Evolutionary conservation across 2,888 invertebrate species (phyloP).

Genomic region (Lasioglossum pauxillum): DNA sequence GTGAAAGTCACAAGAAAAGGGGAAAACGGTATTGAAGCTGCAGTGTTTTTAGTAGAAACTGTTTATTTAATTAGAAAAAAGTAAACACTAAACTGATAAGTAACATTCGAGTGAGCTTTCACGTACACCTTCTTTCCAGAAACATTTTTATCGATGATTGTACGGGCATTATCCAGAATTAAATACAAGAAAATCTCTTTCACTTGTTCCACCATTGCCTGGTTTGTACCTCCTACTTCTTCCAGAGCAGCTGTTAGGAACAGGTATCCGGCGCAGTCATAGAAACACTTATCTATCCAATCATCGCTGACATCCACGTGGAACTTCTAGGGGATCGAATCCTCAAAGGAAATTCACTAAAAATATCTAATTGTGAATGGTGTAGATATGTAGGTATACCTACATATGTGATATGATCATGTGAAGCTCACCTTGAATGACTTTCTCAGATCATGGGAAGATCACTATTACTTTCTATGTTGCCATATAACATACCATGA

Average conservation of each 20-base stretch:
- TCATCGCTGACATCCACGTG: not conserved
- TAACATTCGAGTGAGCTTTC: not conserved
- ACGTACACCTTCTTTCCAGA: not conserved
- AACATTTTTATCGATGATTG: not conserved
- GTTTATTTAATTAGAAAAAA: too few relatives aligned
- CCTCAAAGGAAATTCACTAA: not conserved
- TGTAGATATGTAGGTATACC: not conserved
- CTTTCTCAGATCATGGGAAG: not conserved
- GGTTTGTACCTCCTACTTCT: not conserved
- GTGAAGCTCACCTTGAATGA: not conserved
- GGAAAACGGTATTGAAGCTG: too few relatives aligned
- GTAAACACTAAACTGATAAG: not conserved
- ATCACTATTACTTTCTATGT: not conserved
- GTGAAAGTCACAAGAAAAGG: too few relatives aligned
- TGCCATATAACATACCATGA: not conserved
- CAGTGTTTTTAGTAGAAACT: too few relatives aligned
- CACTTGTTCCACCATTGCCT: not conserved
- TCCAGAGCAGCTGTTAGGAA: slow-evolving; percentile 3
- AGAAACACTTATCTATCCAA: slow-evolving; percentile 18
- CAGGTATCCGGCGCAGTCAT: not conserved
- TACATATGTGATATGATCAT: not conserved
- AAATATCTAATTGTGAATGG: not conserved
- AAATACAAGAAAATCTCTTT: not conserved
- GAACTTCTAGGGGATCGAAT: slow-evolving; percentile 1
- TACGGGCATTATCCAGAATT: not conserved